Percentiles rank a stretch among this genome's conserved stretches.
phyloP scores from a whole-genome alignment of 2,888 invertebrate species.

The Chloroclysta siterata region DNA sequence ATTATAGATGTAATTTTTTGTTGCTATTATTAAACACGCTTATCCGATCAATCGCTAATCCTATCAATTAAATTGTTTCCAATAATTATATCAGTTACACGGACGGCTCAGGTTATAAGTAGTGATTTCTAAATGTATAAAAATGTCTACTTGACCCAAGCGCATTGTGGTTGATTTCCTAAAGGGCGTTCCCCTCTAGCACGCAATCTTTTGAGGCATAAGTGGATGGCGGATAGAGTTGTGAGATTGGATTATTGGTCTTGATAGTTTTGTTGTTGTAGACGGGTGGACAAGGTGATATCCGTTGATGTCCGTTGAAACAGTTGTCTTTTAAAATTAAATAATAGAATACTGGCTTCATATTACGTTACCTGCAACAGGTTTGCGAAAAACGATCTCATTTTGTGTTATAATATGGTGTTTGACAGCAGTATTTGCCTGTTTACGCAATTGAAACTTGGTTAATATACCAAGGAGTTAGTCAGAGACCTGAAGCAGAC shows the following conservation, averaged over 20 bases:
- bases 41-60: slow-evolving; percentile 15
- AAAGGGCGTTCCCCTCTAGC: slow-evolving; percentile 79
- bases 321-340: too few species aligned
- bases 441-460: too few species aligned
- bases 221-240: slow-evolving; percentile 46
- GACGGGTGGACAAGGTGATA: slow-evolving; percentile 6
- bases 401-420: too few species aligned
- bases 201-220: slow-evolving; percentile 51
- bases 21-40: slow-evolving; percentile 44
- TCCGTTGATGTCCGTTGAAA: neutral
- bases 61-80: neutral
- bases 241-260: slow-evolving; percentile 27
- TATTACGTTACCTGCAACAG: too few species aligned
- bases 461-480: too few species aligned
- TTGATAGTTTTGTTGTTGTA: slow-evolving; percentile 26
- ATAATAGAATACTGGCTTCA: too few species aligned
- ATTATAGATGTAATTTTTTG: too few species aligned
- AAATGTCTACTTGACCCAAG: slow-evolving; percentile 71
- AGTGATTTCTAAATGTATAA: slow-evolving; percentile 65
- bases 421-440: too few species aligned
- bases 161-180: slow-evolving; percentile 73
- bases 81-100: slow-evolving; percentile 31
- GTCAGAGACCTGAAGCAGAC: too few species aligned
- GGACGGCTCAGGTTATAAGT: slow-evolving; percentile 58
- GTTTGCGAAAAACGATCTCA: too few species aligned